Evolutionary conservation across 2,113 vertebrate genomes (phyloP).

Genomic region (Spermophilus dauricus): DNA sequence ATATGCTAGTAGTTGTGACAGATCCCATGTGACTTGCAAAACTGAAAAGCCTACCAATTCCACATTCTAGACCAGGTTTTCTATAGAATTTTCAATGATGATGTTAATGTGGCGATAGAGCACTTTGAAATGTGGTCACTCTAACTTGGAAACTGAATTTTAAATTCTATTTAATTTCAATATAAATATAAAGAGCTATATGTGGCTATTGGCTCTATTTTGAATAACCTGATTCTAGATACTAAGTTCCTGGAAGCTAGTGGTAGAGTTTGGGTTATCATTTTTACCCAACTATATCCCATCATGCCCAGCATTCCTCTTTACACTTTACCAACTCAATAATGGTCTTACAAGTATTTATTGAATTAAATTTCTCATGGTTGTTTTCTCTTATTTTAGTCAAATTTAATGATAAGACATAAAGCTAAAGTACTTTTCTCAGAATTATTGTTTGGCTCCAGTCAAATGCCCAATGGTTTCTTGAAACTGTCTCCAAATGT

Average conservation of each 20-base stretch:
- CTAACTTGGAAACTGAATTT: background rate
- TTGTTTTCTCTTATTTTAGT: background rate
- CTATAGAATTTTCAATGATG: background rate
- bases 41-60: background rate
- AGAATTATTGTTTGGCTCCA: background rate
- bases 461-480: background rate
- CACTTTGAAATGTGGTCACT: background rate
- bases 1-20: no score
- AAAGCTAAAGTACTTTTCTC: conserved; percentile 36
- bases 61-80: background rate
- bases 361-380: background rate
- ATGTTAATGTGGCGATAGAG: background rate
- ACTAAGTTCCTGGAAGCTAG: background rate
- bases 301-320: background rate
- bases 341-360: background rate
- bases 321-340: background rate
- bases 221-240: background rate
- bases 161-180: background rate
- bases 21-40: background rate
- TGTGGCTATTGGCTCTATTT: background rate
- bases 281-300: background rate
- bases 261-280: background rate
- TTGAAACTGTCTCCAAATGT: background rate
- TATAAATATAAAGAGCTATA: background rate
- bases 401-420: background rate